Evolutionary conservation across 2,888 invertebrate species (phyloP), one percentile per base, ranked within the genome.

Genomic region (Patella pellucida): DNA sequence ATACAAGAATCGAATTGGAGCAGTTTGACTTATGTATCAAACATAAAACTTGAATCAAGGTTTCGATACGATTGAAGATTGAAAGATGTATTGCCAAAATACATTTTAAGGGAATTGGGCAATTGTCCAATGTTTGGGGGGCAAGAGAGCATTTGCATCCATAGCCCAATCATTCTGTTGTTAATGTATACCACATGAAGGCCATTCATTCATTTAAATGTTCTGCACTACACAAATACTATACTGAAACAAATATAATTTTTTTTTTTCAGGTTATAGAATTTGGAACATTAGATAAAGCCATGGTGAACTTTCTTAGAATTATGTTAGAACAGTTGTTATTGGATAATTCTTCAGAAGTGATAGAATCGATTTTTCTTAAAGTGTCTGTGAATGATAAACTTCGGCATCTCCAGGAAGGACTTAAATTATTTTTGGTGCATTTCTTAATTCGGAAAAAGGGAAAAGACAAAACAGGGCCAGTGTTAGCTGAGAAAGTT

Each of bases 241-340:
- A 5, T 31, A 31, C 31, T 41, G 31, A 41, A 41, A 41, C 5
- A 41, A 7, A 41, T 41, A 41, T 41, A 41, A 41, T 71, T 67
- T 76, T 80, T 79, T 68, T 77, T 81, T 91, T 91, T 51, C 91
- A 95, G 95, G 94, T 95, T n/a, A 93, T 97, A 31, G 93, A 97
- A 88, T 97, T 97, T 91, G 94, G 95, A 0, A 95, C 97, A 85
- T 91, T 97, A 81, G 95, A 96, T 88, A 96, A 95, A 88, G 91
- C 93, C 0, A 94, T 94, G 69, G 94, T 97, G n/a, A 92, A 94
- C 52, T 94, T 97, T 77, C 93, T 97, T 91, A 93, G 95, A 0
- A 95, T 95, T 86, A 94, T 96, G 5, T 92, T 97, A 69, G 92
- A 95, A 5, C 94, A 94, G 0, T 93, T 97, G 79, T 92, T 97